Evolutionary conservation across 1,140 invertebrate species (phyloP), one percentile per base, ranked within the genome.

Genomic region (Ips nitidus): DNA sequence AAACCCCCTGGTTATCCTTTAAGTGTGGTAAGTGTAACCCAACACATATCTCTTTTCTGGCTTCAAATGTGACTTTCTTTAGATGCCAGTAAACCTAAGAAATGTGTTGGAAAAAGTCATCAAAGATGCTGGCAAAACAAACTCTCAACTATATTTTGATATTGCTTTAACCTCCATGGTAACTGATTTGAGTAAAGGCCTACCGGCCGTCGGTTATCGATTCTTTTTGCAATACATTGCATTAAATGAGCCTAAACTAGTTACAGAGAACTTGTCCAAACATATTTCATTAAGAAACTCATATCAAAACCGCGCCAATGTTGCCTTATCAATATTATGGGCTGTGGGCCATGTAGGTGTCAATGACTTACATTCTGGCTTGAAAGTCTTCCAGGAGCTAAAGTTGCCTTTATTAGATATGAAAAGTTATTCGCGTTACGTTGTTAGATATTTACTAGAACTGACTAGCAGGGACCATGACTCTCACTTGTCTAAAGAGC

Each of bases 381-480:
- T 94, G n/a, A 89, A 88, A 84, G 88, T 91, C 2, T 94, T 92
- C 90, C 86, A 92, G 77, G 90, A 93, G 69, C 80, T 93, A 6
- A 93, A 94, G 88, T 81, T 91, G 41, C 90, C 91, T 1, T 82
- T 91, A 75, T 81, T 93, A 36, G 89, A 91, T 72, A 78, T 89
- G 71, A 90, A 89, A 78, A 86, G 85, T 73, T 91, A 93, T 72
- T 85, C 89, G 4, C 86, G 84, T 68, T 91, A 89, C 79, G 84
- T 90, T 55, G 80, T 89, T 3, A 83, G 86, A 52, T 91, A 93
- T 76, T 81, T 94, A 53, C 86, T 88, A 45, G 84, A 87, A 53
- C 80, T 92, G 4, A 75, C 90, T 7, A 81, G 82, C 52, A 67
- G 66, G 55, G 69, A 73, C 59, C 42, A 72, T 41, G 47, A 73